phyloP scores from a whole-genome alignment of 2,113 vertebrate species.

The Ctenomys sociabilis region DNA sequence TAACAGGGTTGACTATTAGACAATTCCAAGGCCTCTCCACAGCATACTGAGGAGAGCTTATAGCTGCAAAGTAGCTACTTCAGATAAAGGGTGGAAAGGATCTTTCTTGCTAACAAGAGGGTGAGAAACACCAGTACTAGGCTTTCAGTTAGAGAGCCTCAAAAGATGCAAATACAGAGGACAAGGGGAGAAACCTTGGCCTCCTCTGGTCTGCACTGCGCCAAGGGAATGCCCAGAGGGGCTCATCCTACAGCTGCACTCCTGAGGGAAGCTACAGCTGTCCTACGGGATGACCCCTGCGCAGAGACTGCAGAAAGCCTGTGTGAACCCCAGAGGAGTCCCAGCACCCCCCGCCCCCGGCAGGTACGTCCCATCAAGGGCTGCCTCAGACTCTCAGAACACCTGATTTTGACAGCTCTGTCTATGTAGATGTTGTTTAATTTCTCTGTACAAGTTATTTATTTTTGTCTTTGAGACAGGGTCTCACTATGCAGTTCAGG shows the following conservation, averaged over 20 bases:
- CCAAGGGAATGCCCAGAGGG: neutral
- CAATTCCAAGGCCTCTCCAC: neutral
- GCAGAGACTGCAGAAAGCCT: neutral
- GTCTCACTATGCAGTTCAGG: no score
- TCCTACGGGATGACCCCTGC: neutral
- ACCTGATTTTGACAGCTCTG: neutral
- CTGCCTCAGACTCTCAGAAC: neutral
- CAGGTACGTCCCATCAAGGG: neutral
- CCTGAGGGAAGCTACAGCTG: neutral
- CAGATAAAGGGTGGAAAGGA: neutral
- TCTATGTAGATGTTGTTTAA: neutral
- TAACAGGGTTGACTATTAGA: neutral
- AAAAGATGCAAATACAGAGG: no score
- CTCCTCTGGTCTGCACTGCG: no score
- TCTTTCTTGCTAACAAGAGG: neutral
- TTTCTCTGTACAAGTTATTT: neutral
- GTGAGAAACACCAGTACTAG: neutral
- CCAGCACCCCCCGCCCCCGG: accelerated
- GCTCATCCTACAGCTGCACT: neutral
- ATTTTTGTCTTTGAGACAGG: no score
- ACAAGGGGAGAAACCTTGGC: neutral
- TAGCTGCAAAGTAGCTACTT: neutral
- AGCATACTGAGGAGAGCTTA: neutral
- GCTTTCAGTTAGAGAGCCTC: neutral
- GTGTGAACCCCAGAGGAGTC: neutral